Evolutionary conservation across 2,113 vertebrate genomes (phyloP), one percentile per base, ranked within the genome.

Genomic region (Ardeotis arabs): DNA sequence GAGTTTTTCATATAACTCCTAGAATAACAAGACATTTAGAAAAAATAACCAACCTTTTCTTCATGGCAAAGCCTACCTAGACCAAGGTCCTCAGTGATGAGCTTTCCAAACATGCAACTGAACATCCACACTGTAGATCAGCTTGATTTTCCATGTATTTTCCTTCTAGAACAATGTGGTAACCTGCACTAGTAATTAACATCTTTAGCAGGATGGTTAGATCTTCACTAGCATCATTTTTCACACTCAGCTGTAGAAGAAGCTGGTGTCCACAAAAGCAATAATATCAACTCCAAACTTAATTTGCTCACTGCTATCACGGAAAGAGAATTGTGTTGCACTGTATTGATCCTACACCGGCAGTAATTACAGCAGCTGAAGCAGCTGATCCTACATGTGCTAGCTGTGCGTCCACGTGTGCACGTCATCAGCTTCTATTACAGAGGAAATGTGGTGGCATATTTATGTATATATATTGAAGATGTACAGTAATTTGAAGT

Each of bases 341-440:
- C 58, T 79, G 8, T 41, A 90, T 59, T 44, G 78, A 87, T 67
- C 37, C 62, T 50, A 41, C 44, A 50, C 14, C 31, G 56, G 52
- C 62, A 88, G 67, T 35, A 83, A 83, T 72, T 85, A 47, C 19
- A 90, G 85, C 47, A 93, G 33, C 68, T 64, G 59, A 17, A 69
- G 68, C 49, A 76, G 60, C 20, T 85, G 66, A 44, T 72, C 39
- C 82, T 73, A 72, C 39, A 44, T 9, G 14, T 33, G 53, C 28
- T 47, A 82, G 58, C 64, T 44, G 18, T 72, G 47, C 0, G 0
- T 58, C 64, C 52, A 87, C 0, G 0, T 25, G 59, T 21, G 58
- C 58, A 35, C 2, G 5, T 66, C 44, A 79, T 55, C 37, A 41
- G 35, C 76, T 64, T 53, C 56, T 63, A 28, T 25, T 55, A 31